phyloP scores from a whole-genome alignment of 2,113 vertebrate species.

The Callipepla californica region DNA sequence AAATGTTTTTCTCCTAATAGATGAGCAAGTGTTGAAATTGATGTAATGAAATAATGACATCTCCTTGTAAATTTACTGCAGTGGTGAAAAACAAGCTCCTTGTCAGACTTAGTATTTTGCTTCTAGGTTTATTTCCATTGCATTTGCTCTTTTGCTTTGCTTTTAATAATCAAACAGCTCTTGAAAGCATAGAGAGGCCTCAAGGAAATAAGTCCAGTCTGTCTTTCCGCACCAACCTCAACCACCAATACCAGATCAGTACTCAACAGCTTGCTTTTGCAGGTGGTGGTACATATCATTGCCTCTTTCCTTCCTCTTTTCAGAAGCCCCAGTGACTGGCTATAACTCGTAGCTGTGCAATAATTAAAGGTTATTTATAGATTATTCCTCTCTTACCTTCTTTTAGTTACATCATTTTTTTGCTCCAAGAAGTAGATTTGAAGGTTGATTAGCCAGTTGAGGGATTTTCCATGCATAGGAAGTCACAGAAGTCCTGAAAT shows the following conservation, averaged over 20 bases:
- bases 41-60: slow-evolving; percentile 74
- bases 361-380: background rate
- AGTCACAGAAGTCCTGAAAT: background rate
- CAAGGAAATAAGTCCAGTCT: background rate
- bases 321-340: background rate
- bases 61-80: slow-evolving; percentile 37
- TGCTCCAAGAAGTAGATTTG: background rate
- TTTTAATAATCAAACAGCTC: background rate
- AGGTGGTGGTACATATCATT: background rate
- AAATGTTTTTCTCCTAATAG: slow-evolving; percentile 74
- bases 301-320: background rate
- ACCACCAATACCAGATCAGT: background rate
- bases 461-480: background rate
- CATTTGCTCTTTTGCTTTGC: background rate
- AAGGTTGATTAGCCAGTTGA: background rate
- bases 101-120: slow-evolving; percentile 28
- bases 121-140: background rate
- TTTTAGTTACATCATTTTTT: background rate
- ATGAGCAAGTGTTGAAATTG: slow-evolving; percentile 72
- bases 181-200: background rate
- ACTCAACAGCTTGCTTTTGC: background rate
- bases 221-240: background rate
- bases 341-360: background rate
- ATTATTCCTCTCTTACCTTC: background rate
- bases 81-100: slow-evolving; percentile 7